Base-by-base conservation (phyloP, 2,113 vertebrate species). In the Trichechus manatus region DNA sequence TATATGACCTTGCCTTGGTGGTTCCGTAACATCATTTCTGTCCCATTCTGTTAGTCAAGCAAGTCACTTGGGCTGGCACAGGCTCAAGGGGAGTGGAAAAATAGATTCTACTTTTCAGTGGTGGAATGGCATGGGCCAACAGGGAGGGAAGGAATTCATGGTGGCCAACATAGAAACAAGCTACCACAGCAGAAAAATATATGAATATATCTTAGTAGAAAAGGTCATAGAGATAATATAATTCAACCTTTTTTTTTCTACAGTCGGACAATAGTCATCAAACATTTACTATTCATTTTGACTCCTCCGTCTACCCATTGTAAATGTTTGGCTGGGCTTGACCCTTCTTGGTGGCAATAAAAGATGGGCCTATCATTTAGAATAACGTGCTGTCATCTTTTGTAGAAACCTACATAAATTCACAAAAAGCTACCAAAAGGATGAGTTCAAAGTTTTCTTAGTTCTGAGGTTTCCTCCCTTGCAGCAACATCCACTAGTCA, bases 331-430 rank as follows among this genome's bases (percentile, higher is more conserved):
- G 31, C 27, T 68, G 29, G 2, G 3, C 22, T 66, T 95, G 77
- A 33, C n/a, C 9, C 6, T 42, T 31, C 33, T 75, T 75, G 36
- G 25, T 80, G 47, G 15, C 47, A 53, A 53, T 66, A 33, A 74
- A 39, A 83, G 93, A 82, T 22, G 20, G 23, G 29, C 1, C 17
- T 19, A 84, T 79, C 36, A 74, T 88, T 95, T 36, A 80, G 59
- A 83, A 79, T 27, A 93, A 36, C 33, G n/a, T 56, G 47, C 11
- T 77, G 23, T 36, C 72, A 75, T 84, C 39, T 95, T 93, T 93
- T 29, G 47, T n/a, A 79, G 78, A 87, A 95, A 33, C 14, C 22
- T 74, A 27, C 2, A 79, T 17, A 42, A 11, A 59, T 75, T 85
- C n/a, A 53, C 25, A 59, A 47, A 87, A 87, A 91, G 53, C 83